These are phyloP conservation scores for Anguilla marmorata DNA, from an alignment of 2,797 vertebrate genomes.

Conservation along the genomic window DNA sequence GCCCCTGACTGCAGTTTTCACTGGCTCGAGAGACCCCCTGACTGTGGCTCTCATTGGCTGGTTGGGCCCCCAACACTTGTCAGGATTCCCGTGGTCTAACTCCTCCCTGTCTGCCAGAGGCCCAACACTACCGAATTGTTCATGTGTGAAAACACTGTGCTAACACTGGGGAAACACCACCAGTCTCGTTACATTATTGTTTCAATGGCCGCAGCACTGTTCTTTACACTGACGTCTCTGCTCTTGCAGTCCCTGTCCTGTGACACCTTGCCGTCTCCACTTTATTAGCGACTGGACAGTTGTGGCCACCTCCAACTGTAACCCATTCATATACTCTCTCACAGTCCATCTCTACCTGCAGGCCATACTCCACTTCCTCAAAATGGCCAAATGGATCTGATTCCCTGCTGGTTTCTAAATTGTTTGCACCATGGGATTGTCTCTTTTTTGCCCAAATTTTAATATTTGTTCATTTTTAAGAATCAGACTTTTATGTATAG, in stretches of 20 bases:
- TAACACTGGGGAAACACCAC: slow-evolving; percentile 58
- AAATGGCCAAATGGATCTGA: background rate
- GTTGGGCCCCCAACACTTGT: slow-evolving; percentile 30
- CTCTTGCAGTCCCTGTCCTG: slow-evolving; percentile 44
- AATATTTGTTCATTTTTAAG: background rate
- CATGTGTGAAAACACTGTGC: slow-evolving; percentile 48
- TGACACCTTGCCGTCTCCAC: slow-evolving; percentile 47
- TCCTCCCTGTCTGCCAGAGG: slow-evolving; percentile 58
- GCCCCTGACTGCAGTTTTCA: background rate
- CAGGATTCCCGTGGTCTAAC: slow-evolving; percentile 47
- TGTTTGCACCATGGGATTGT: background rate
- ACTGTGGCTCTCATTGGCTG: background rate
- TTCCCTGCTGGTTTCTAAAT: background rate
- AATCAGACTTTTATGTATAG: background rate
- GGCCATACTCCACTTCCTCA: background rate
- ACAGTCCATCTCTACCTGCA: slow-evolving; percentile 10
- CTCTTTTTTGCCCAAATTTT: background rate
- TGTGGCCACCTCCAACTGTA: slow-evolving; percentile 39
- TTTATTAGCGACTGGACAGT: slow-evolving; percentile 59
- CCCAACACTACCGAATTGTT: slow-evolving; percentile 64
- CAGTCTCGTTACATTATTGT: slow-evolving; percentile 74
- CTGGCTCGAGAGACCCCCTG: background rate
- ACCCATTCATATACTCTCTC: slow-evolving; percentile 29
- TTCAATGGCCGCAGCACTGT: slow-evolving; percentile 77
- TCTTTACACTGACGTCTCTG: slow-evolving; percentile 59